Evolutionary conservation across 2,113 vertebrate species (phyloP), one percentile per base, ranked within the genome.

Genomic region (Cygnus buccinator): DNA sequence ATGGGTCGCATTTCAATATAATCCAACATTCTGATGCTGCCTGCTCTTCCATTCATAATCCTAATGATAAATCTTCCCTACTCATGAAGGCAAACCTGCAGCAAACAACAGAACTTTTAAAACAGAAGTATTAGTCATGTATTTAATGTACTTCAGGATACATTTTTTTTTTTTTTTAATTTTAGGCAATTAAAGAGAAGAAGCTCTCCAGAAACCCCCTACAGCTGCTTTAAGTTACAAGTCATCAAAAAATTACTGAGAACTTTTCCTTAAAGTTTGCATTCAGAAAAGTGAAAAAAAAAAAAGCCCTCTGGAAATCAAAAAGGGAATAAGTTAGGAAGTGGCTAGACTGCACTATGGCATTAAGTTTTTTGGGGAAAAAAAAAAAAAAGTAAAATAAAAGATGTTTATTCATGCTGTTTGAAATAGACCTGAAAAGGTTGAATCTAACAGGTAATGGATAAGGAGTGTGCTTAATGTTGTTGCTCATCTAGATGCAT

Each of bases 311-410:
- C 44, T 4, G 18, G 28, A 81, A 23, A 5, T 39, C 1, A 71
- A 87, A 75, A 68, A 6, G 1, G 2, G 2, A 46, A 7, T 5
- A 44, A 65, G 59, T 65, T 46, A 55, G 2, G 5, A 89, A 84
- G 2, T 11, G 10, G 3, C 4, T 70, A 23, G 35, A 57, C 7
- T 55, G 13, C 15, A 44, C 5, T 3, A 41, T 3, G 58, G 9
- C 59, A 5, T 17, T 4, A 59, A 9, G 2, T 0, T 65, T 84
- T 61, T 16, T 6, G 1, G 37, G 0, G 3, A 50, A 43, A 66
- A 31, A 19, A 35, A 52, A 46, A n/a, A n/a, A 59, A 25, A 52
- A 55, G 6, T 11, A 72, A 80, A 55, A 37, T 29, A 17, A 43
- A 90, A 85, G 0, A 20, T 26, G 2, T 2, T 63, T 5, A 33